Percentiles rank a stretch among this genome's conserved stretches.
Evolutionary conservation across 1,140 invertebrate genomes (phyloP).

Genomic region (Aleiodes sp.): DNA sequence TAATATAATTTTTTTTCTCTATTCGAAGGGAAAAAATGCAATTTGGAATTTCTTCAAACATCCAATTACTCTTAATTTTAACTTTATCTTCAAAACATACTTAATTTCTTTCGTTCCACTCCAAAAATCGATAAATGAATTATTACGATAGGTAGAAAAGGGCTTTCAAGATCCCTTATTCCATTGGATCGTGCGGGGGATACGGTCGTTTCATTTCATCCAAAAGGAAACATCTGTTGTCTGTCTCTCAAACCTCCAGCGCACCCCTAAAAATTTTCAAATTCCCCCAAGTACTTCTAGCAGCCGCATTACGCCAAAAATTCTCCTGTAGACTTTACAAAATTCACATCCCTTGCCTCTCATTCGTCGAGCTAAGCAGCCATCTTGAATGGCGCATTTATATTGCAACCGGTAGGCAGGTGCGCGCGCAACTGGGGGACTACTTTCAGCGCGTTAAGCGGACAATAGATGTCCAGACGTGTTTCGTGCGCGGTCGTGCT

Average conservation of each 20-base stretch:
- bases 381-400: slow-evolving; percentile 44
- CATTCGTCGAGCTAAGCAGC: slow-evolving; percentile 41
- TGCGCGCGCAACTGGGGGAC: slow-evolving; percentile 63
- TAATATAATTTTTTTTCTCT: no score
- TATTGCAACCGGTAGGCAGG: slow-evolving; percentile 47
- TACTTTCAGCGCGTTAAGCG: slow-evolving; percentile 65
- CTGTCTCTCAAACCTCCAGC: background rate
- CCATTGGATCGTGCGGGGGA: no score
- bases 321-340: slow-evolving; percentile 15
- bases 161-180: no score
- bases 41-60: no score
- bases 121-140: no score
- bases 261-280: slow-evolving; percentile 23
- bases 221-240: slow-evolving; percentile 31
- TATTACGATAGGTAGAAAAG: no score
- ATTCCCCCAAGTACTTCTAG: slow-evolving; percentile 18
- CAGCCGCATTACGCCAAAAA: slow-evolving; percentile 25
- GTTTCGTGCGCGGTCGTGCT: slow-evolving; percentile 64
- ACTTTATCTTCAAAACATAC: no score
- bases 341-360: slow-evolving; percentile 8
- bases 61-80: no score
- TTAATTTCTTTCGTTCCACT: no score
- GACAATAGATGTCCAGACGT: slow-evolving; percentile 66
- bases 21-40: no score
- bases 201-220: background rate